Evolutionary conservation across 2,888 invertebrate genomes (phyloP), one percentile per base, ranked within the genome.

Genomic region (Nephrotoma guestfalica): DNA sequence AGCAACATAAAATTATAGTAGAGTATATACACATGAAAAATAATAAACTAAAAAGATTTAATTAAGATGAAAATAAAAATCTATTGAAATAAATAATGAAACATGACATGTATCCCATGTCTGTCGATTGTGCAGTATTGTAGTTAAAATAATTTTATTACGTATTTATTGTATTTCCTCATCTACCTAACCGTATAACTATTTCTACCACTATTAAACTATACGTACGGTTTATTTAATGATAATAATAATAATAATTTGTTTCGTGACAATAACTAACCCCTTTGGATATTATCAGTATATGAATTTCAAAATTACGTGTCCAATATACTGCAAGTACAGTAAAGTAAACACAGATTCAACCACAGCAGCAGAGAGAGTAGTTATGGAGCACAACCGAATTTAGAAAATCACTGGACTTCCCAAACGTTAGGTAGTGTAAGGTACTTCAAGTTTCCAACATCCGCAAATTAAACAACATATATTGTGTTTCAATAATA

Each of bases 251-350:
- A 30, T 30, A 71, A 47, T 47, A 13, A 47, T 47, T 47, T 41
- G 15, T 85, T 89, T 89, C 89, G 89, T 89, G 89, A 88, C 89
- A 88, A 89, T 89, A 88, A 89, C 89, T 88, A 88, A 88, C 87
- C 87, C 87, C 88, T 88, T 87, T 88, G 88, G 89, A 89, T 89
- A 89, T 89, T 88, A 88, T 87, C 88, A 87, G 87, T 88, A 51
- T 88, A 88, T 88, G 11, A 85, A 85, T 11, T 15, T 18, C 18
- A n/a, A n/a, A 89, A 89, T 88, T 89, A 89, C 88, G 89, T 89
- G 88, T 88, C 88, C 88, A 88, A 88, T 88, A 43, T 41, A 41
- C 13, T 40, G 7, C 84, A 84, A n/a, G n/a, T 84, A 41, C 41
- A 83, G 13, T 83, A 30, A 30, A 83, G 13, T 83, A 30, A 30